A percentile compares a stretch with the other conserved stretches of the same genome.
These are phyloP conservation scores for Gallinago nigripennis DNA, from an alignment of 2,797 vertebrate species.

Conservation along the genomic window DNA sequence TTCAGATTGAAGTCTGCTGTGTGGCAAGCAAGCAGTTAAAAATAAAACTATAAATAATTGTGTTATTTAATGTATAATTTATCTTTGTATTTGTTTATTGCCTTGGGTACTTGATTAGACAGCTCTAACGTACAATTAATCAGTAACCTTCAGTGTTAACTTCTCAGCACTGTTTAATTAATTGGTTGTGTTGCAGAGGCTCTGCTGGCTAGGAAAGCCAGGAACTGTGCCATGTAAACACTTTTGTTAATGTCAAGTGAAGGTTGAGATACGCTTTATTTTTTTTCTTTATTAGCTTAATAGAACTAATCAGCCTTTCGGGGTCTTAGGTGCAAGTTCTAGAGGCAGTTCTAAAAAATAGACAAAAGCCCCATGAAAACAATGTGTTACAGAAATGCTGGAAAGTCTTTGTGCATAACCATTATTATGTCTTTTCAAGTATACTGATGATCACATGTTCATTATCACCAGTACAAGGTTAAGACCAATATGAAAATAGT, in stretches of 20 bases:
- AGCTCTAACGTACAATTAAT: conserved; percentile 75
- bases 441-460: background rate
- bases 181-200: conserved; percentile 56
- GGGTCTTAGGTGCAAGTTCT: conserved; percentile 46
- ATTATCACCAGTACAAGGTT: background rate
- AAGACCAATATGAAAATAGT: background rate
- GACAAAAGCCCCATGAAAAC: background rate
- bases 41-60: conserved; percentile 56
- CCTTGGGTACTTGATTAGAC: conserved; percentile 75
- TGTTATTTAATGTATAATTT: conserved; percentile 67
- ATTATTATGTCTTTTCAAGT: background rate
- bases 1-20: background rate
- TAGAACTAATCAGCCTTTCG: conserved; percentile 59
- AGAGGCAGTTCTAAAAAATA: background rate
- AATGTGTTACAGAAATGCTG: background rate
- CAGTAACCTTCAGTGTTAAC: conserved; percentile 74
- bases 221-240: conserved; percentile 73
- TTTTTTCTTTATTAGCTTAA: conserved; percentile 60
- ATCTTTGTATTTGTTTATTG: conserved; percentile 75
- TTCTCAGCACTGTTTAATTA: conserved; percentile 74
- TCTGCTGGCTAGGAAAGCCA: conserved; percentile 63
- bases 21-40: conserved; percentile 47
- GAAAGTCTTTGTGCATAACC: background rate
- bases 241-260: conserved; percentile 75
- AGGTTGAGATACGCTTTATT: conserved; percentile 54